Conservation (phyloP, 2,113 vertebrate species). For the Myanophis thanlyinensis region DNA sequence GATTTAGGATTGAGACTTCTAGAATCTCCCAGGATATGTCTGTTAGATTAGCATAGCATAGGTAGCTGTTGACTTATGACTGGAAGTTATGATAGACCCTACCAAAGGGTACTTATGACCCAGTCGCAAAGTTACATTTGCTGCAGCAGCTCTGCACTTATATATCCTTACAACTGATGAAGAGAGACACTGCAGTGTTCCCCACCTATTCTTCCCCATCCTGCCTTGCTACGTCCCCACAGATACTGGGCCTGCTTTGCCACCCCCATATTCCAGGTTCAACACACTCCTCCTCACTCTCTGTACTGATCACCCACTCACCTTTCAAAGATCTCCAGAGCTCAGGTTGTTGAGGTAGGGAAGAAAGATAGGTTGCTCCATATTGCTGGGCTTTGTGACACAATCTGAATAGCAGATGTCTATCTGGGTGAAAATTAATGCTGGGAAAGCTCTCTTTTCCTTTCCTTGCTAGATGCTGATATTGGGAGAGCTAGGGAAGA, state of each 20-base stretch:
- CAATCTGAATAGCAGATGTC: background rate
- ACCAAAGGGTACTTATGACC: background rate
- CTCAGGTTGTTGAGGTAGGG: background rate
- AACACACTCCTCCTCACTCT: background rate
- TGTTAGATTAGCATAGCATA: background rate
- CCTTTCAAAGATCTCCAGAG: background rate
- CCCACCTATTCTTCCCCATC: background rate
- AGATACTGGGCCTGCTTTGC: background rate
- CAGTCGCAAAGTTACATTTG: background rate
- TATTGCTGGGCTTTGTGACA: background rate
- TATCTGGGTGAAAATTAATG: background rate
- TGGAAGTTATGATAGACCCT: background rate
- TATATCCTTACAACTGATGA: background rate
- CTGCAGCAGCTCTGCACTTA: background rate
- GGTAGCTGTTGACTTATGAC: background rate
- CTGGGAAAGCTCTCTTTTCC: background rate
- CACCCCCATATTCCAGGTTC: background rate
- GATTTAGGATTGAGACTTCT: background rate
- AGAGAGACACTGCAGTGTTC: background rate
- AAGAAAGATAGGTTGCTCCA: background rate
- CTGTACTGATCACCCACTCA: background rate
- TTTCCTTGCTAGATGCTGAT: background rate
- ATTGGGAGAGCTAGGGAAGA: background rate
- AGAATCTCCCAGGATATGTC: background rate
- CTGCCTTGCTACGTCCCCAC: background rate